phyloP scores from a whole-genome alignment of 2,888 invertebrate species.

The Leucoptera coffeella region DNA sequence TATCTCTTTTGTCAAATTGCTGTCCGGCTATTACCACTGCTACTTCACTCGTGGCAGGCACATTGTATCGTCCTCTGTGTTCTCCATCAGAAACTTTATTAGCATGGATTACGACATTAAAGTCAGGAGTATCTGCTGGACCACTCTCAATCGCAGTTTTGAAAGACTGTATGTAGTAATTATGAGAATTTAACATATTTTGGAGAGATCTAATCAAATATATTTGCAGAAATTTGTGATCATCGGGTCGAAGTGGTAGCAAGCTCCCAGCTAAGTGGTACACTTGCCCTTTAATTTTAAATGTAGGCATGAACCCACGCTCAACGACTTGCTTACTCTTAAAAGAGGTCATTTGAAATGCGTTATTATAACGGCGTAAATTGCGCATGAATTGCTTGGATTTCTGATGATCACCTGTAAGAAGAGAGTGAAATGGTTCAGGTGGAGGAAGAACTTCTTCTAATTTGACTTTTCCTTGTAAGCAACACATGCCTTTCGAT shows the following conservation, averaged over 20 bases:
- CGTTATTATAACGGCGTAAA: conserved; percentile 9
- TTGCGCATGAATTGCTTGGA: conserved; percentile 9
- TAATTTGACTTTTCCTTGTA: conserved; percentile 9
- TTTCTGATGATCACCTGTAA: conserved; percentile 8
- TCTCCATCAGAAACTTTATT: conserved; percentile 9
- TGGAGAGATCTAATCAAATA: conserved; percentile 9
- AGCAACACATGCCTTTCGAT: conserved; percentile 8
- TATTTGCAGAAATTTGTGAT: conserved; percentile 7
- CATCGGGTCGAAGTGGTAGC: conserved; percentile 8
- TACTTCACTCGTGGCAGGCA: conserved; percentile 10
- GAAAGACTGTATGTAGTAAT: conserved; percentile 9
- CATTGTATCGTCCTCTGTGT: conserved; percentile 10
- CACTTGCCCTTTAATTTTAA: conserved; percentile 9
- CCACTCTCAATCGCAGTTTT: conserved; percentile 10
- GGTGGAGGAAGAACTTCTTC: conserved; percentile 8
- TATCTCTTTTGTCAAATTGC: conserved; percentile 11
- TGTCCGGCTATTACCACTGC: conserved; percentile 10
- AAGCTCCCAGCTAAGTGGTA: conserved; percentile 8
- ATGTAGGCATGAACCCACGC: conserved; percentile 9
- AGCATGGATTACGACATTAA: conserved; percentile 9
- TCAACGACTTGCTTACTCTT: conserved; percentile 8
- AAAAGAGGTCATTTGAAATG: conserved; percentile 11
- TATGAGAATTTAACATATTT: conserved; percentile 10
- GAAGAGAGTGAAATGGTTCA: conserved; percentile 9
- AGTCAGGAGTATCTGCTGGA: conserved; percentile 8